Evolutionary conservation across 2,888 invertebrate species (phyloP), one percentile per base, ranked within the genome.

Genomic region (Sphaeridia pumilis): DNA sequence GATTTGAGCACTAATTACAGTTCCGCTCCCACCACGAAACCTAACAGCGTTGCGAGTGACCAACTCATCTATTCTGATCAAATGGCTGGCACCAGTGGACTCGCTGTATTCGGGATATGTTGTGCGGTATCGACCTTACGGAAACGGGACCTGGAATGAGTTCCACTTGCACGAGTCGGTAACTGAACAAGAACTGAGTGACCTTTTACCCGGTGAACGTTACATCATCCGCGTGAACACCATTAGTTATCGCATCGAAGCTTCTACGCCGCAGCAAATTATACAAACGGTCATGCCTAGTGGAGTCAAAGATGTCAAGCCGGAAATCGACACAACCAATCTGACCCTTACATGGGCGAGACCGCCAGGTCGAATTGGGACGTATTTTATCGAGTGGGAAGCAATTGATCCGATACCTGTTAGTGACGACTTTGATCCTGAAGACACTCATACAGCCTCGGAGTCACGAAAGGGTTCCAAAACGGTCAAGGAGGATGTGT

Each of bases 261-360:
- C 87, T 68, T 81, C 81, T 12, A 78, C 77, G 65, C 87, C 88
- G 4, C 80, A 83, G 63, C 78, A 81, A 71, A 79, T 84, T 17
- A 84, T 85, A 67, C 87, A 89, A 68, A 88, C 87, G 46, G 84
- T 92, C 66, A 81, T 80, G 38, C 90, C 90, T 3, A 87, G 87
- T 73, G 82, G 87, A 3, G 86, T 89, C 12, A 77, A 82, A n/a
- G 84, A 87, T 69, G 83, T 90, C 60, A 83, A 81, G 38, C 81
- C 82, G 47, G 72, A 87, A 58, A 80, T 86, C 46, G 90, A 89
- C 72, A 87, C 90, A 4, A 83, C 85, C 58, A 92, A 90, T 72
- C 81, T 92, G 41, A 89, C 90, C 25, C 76, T 92, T 62, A 87
- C 87, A 72, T 92, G 90, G 87, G 83, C 85, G 21, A 77, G 85